These are phyloP conservation scores for Riparia riparia DNA, from an alignment of 2,113 vertebrate species.

Conservation along the genomic window DNA sequence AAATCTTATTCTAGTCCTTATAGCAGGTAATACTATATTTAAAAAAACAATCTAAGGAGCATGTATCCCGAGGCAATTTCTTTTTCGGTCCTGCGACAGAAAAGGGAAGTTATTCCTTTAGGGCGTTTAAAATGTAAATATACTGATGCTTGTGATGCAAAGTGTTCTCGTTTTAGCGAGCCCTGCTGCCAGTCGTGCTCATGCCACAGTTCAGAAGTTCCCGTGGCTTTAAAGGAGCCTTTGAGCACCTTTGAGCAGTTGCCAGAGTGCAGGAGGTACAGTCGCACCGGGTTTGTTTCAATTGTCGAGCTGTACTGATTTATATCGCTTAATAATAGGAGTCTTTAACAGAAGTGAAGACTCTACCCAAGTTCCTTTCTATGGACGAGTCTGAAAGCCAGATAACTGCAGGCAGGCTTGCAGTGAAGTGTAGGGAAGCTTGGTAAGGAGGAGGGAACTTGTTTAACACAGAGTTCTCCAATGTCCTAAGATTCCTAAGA, in stretches of 20 bases:
- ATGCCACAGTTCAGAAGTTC: not conserved
- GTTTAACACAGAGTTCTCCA: not conserved
- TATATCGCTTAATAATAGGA: accelerated
- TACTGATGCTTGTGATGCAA: not conserved
- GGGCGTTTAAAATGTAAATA: not conserved
- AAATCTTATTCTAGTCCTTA: not conserved
- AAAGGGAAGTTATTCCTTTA: not conserved
- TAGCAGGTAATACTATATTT: accelerated
- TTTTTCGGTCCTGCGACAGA: not conserved
- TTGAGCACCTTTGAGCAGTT: not conserved
- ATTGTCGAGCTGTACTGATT: not conserved
- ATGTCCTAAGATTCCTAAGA: not conserved
- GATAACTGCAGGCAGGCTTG: not conserved
- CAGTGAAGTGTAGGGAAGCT: not conserved
- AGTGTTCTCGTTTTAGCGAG: not conserved
- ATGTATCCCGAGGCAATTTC: accelerated
- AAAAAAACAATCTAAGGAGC: accelerated
- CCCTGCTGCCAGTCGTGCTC: not conserved
- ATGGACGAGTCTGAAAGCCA: not conserved
- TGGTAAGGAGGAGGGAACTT: not conserved
- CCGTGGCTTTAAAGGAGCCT: not conserved
- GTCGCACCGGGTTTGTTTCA: accelerated
- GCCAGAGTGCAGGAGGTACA: not conserved
- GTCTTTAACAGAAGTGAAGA: not conserved
- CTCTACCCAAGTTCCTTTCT: not conserved